Evolutionary conservation across 2,888 invertebrate genomes (phyloP).

Genomic region (Malthinus seriepunctatus): DNA sequence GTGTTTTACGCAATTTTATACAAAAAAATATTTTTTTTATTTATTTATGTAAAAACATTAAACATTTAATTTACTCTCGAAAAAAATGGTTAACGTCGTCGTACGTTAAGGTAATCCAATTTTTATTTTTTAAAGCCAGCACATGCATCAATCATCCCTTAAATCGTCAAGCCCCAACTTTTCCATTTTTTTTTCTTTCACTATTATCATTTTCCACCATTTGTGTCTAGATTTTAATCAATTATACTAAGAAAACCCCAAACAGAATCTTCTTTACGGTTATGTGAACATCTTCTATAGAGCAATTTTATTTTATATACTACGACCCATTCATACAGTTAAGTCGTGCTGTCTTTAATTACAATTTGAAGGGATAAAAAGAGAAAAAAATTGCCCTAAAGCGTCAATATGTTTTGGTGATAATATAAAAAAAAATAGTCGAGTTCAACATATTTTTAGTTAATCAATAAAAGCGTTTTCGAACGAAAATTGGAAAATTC

Average conservation of each 20-base stretch:
- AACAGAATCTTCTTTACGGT: background rate
- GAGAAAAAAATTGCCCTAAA: too few species aligned
- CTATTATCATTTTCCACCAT: slow-evolving; percentile 23
- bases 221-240: slow-evolving; percentile 23
- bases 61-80: slow-evolving; percentile 17
- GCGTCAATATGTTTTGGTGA: too few species aligned
- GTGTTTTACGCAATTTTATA: slow-evolving; percentile 45
- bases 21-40: slow-evolving; percentile 33
- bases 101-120: background rate
- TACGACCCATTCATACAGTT: slow-evolving; percentile 4
- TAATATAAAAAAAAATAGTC: too few species aligned
- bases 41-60: slow-evolving; percentile 17
- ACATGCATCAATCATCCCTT: slow-evolving; percentile 23
- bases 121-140: slow-evolving; percentile 12
- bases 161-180: slow-evolving; percentile 14
- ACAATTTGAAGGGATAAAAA: background rate
- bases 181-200: slow-evolving; percentile 4
- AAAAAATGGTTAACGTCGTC: background rate
- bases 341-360: slow-evolving; percentile 10
- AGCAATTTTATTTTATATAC: slow-evolving; percentile 1
- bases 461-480: too few species aligned
- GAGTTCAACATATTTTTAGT: too few species aligned
- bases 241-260: slow-evolving; percentile 2
- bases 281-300: slow-evolving; percentile 4
- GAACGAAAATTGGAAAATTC: too few species aligned